phyloP scores from a whole-genome alignment of 2,888 invertebrate species.

The Protonemura montana region DNA sequence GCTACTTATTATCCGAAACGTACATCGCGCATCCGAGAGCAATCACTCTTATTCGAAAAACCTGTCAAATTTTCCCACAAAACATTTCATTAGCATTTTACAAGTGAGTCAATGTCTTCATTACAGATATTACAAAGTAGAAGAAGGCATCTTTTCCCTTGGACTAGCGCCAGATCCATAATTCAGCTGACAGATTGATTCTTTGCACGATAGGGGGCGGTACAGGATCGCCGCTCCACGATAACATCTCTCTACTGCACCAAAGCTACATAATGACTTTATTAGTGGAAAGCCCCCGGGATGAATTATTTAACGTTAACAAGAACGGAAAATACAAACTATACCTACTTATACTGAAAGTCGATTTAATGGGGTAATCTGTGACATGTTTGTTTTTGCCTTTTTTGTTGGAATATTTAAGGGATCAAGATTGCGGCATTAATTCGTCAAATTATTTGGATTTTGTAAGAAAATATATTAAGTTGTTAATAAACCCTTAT shows the following conservation, averaged over 20 bases:
- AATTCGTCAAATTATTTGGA: background rate
- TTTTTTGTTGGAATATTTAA: background rate
- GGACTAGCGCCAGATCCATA: too few species aligned
- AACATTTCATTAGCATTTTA: background rate
- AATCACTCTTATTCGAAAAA: background rate
- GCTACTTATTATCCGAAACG: too few species aligned
- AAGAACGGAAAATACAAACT: background rate
- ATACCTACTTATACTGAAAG: background rate
- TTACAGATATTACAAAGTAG: background rate
- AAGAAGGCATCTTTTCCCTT: background rate
- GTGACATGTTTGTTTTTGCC: background rate
- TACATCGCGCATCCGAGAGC: background rate
- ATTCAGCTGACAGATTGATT: slow-evolving; percentile 7
- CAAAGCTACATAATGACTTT: background rate
- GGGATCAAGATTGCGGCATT: background rate
- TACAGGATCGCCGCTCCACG: background rate
- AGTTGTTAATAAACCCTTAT: too few species aligned
- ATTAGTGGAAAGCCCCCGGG: background rate
- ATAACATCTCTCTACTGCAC: background rate
- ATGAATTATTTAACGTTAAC: background rate
- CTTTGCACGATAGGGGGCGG: background rate
- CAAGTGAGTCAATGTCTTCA: background rate
- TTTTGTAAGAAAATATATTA: background rate
- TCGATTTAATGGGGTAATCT: background rate
- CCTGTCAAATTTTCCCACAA: background rate